Conservation (phyloP, 2,113 vertebrate species). For the Pangasianodon hypophthalmus region DNA sequence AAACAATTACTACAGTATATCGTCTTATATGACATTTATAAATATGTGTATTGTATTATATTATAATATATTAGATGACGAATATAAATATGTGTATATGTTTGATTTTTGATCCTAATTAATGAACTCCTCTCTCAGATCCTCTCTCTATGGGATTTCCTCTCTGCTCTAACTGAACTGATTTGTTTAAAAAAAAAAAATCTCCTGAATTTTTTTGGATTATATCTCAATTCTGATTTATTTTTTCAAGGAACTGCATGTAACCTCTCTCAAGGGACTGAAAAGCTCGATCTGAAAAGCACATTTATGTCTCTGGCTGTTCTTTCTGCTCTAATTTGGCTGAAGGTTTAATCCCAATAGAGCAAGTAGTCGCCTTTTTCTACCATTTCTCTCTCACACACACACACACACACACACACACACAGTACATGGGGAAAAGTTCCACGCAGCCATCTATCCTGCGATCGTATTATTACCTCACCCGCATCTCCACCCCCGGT, state of each 20-base stretch:
- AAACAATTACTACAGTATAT: too few relatives aligned
- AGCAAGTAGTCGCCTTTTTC: not conserved
- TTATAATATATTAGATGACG: too few relatives aligned
- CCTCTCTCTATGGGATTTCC: not conserved
- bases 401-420: not conserved
- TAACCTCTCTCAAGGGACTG: not conserved
- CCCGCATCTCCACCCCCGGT: not conserved
- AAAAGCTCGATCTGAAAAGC: not conserved
- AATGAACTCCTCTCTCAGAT: not conserved
- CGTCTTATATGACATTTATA: too few relatives aligned
- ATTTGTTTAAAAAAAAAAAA: not conserved
- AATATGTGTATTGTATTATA: too few relatives aligned
- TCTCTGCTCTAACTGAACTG: not conserved
- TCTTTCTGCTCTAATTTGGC: conserved; percentile 12
- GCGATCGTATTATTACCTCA: conserved; percentile 32
- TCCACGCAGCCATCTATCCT: conserved; percentile 43
- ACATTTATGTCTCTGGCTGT: not conserved
- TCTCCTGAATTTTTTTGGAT: not conserved
- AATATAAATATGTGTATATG: too few relatives aligned
- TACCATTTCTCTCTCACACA: not conserved
- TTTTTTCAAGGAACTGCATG: not conserved
- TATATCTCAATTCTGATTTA: not conserved
- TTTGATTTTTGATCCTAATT: not conserved
- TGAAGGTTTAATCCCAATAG: not conserved
- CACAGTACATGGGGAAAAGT: conserved; percentile 40